Evolutionary conservation across 2,113 vertebrate genomes (phyloP).

Genomic region (Urocynchramus pylzowi): DNA sequence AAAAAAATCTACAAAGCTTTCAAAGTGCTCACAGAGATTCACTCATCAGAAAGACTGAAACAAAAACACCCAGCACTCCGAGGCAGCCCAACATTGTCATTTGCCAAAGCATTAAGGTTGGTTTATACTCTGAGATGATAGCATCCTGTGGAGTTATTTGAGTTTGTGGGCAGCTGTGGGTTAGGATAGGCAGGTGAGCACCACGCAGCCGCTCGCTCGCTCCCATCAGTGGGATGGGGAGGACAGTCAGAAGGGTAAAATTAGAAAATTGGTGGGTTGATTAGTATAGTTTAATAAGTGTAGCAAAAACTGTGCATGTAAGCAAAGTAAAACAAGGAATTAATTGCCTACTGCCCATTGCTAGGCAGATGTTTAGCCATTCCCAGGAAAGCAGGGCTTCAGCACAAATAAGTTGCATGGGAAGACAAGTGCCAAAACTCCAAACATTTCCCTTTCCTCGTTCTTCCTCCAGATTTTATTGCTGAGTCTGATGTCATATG

Average conservation of each 20-base stretch:
- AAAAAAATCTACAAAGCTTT: slow-evolving; percentile 13
- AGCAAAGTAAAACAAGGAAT: not conserved
- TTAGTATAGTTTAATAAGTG: not conserved
- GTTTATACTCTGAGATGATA: not conserved
- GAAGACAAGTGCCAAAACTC: not conserved
- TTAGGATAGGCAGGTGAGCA: not conserved
- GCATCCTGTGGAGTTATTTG: not conserved
- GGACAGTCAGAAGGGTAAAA: not conserved
- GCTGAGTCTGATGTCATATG: fast-evolving
- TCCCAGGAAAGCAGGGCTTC: not conserved
- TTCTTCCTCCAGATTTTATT: not conserved
- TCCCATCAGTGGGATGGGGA: not conserved
- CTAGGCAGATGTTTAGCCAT: not conserved
- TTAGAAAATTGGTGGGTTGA: not conserved
- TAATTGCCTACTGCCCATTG: not conserved
- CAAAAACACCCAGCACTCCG: not conserved
- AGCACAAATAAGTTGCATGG: fast-evolving
- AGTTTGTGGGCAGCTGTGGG: not conserved
- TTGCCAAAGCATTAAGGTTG: not conserved
- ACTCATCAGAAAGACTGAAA: not conserved
- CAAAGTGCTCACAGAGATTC: not conserved
- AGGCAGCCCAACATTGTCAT: not conserved
- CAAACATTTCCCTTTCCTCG: not conserved
- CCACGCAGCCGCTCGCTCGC: fast-evolving
- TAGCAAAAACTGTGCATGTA: not conserved